Evolutionary conservation across 2,797 vertebrate species (phyloP), one percentile per base, ranked within the genome.

Genomic region (Sternarchorhynchus goeldii): DNA sequence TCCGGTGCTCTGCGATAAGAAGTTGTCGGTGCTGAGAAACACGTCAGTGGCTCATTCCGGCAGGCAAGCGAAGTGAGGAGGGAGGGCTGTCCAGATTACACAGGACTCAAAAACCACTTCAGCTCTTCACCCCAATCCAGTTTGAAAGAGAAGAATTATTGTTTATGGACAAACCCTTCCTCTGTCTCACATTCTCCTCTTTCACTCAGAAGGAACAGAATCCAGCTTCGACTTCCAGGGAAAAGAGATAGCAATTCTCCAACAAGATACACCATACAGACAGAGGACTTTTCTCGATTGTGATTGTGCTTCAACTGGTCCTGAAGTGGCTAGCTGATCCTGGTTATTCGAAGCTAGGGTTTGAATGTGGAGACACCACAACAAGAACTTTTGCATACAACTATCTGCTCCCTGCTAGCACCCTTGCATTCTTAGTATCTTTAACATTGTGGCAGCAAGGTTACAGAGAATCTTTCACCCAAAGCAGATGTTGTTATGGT

Each of bases 11-110:
- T 34, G 66, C 0, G 95, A 97, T 97, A 96, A 94, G 89, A 85
- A 95, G 95, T 95, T 95, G 95, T 95, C 6, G 2, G 91, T 87
- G 89, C 86, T 90, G 90, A 93, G 91, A 94, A 95, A 93, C 93
- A 94, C 93, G 91, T 88, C 86, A 85, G 87, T 89, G 85, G 87
- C 83, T 25, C 83, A 83, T 88, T 89, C 85, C 76, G 80, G 82
- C 80, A 73, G 77, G 60, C 82, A 69, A 81, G 55, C 78, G 66
- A 83, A 82, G 78, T 77, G 79, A 12, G 69, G 84, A 89, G 85
- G 83, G 84, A 86, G 90, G 89, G 88, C 87, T 87, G 88, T 92
- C 90, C 90, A 87, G 88, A 94, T 94, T 94, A 93, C 91, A 87
- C 90, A 85, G 84, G 91, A 89, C 87, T 90, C 82, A 87, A 90